These are phyloP conservation scores for Machimus rusticus DNA, from an alignment of 2,888 invertebrate species.

Conservation along the genomic window DNA sequence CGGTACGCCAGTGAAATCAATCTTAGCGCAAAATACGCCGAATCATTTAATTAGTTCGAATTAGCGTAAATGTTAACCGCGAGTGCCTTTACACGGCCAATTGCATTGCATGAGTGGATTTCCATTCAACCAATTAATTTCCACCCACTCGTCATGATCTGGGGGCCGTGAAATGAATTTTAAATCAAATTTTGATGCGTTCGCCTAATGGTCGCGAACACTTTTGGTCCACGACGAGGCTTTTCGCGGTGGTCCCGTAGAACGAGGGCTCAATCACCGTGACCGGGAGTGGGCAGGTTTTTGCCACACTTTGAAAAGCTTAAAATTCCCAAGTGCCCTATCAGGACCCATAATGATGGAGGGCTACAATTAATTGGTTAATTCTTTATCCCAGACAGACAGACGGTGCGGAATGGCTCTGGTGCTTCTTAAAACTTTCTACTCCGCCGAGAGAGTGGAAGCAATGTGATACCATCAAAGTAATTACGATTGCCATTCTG, in stretches of 20 bases:
- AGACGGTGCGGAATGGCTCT: conserved; percentile 23
- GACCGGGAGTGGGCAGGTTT: neutral
- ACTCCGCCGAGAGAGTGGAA: neutral
- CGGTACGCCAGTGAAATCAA: neutral
- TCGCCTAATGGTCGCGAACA: neutral
- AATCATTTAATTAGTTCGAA: neutral
- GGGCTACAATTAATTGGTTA: conserved; percentile 36
- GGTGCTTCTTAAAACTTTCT: conserved; percentile 31
- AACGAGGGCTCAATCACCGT: neutral
- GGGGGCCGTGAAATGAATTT: neutral
- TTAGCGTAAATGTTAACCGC: neutral
- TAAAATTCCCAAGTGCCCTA: conserved; percentile 3
- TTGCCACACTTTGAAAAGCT: neutral
- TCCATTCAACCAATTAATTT: neutral
- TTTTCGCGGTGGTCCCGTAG: neutral
- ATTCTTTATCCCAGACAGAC: conserved; percentile 36
- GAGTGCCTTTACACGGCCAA: neutral
- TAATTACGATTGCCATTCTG: conserved; percentile 40
- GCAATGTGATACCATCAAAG: conserved; percentile 41
- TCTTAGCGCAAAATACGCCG: neutral
- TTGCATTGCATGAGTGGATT: neutral
- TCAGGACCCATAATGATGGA: conserved; percentile 29
- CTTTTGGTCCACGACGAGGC: neutral
- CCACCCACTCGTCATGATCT: neutral
- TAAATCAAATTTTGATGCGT: neutral